phyloP scores from a whole-genome alignment of 2,113 vertebrate genomes.

The Pomatostomus ruficeps region DNA sequence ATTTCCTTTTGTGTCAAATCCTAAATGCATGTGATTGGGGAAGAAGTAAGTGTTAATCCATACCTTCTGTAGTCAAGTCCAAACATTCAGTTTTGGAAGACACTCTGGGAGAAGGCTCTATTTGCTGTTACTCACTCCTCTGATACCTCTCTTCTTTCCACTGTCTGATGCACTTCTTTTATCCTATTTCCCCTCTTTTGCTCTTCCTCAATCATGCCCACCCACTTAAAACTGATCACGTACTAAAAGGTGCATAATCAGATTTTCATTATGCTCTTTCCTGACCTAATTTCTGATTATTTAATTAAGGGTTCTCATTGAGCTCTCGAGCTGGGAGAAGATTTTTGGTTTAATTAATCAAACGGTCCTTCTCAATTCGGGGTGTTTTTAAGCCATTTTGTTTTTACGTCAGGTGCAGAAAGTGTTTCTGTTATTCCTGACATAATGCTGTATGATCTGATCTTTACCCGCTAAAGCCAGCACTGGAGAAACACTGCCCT shows the following conservation, averaged over 20 bases:
- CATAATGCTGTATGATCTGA: not conserved
- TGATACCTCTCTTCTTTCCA: not conserved
- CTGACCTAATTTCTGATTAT: constrained; percentile 46
- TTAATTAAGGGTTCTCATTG: constrained; percentile 36
- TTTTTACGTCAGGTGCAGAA: not conserved
- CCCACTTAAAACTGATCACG: constrained; percentile 24
- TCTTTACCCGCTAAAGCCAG: not conserved
- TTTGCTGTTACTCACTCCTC: not conserved
- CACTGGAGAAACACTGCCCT: not conserved
- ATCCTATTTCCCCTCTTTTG: not conserved
- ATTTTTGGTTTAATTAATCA: constrained; percentile 40
- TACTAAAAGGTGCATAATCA: constrained; percentile 37
- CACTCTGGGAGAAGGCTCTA: not conserved
- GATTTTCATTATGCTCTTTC: constrained; percentile 44
- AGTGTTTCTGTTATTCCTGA: not conserved
- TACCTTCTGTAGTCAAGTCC: not conserved
- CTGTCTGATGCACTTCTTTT: not conserved
- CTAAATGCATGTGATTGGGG: not conserved
- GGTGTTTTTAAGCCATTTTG: not conserved
- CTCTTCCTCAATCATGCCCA: constrained; percentile 10
- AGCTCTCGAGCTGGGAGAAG: constrained; percentile 1
- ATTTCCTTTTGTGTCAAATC: not conserved
- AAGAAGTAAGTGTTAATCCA: not conserved
- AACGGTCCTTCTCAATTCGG: not conserved
- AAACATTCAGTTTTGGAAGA: not conserved